phyloP scores from a whole-genome alignment of 2,113 vertebrate genomes.

The Hymenochirus boettgeri region DNA sequence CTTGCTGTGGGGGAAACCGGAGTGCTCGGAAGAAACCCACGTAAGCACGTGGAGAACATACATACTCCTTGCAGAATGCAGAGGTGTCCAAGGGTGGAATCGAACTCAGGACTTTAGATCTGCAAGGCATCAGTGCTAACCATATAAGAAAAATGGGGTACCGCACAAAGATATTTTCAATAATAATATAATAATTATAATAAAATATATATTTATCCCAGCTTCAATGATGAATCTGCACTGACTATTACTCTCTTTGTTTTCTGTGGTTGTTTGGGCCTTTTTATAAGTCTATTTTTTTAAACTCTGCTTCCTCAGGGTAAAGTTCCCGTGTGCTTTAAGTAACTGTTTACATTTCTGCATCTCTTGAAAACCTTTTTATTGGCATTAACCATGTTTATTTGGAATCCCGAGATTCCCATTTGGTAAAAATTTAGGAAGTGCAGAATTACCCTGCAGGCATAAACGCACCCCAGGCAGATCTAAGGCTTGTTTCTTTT shows the following conservation, averaged over 20 bases:
- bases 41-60: no score
- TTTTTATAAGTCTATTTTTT: constrained; percentile 20
- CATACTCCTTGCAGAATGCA: no score
- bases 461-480: constrained; percentile 55
- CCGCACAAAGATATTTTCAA: no score
- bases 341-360: constrained; percentile 43
- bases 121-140: no score
- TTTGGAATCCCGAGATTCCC: constrained; percentile 54
- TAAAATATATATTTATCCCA: constrained; percentile 3
- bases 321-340: constrained; percentile 58
- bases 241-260: constrained; percentile 4
- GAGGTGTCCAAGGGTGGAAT: no score
- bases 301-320: constrained; percentile 22
- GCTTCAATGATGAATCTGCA: constrained; percentile 3
- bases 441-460: constrained; percentile 50
- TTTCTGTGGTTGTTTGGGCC: background rate
- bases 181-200: no score
- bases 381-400: constrained; percentile 60
- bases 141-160: no score
- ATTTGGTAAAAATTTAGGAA: constrained; percentile 61
- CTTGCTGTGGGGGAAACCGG: no score
- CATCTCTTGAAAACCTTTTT: constrained; percentile 51
- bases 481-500: constrained; percentile 55
- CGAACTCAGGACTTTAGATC: no score
- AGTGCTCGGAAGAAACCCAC: no score